Evolutionary conservation across 1,140 invertebrate species (phyloP).

Genomic region (Philotrypesis tridentata): DNA sequence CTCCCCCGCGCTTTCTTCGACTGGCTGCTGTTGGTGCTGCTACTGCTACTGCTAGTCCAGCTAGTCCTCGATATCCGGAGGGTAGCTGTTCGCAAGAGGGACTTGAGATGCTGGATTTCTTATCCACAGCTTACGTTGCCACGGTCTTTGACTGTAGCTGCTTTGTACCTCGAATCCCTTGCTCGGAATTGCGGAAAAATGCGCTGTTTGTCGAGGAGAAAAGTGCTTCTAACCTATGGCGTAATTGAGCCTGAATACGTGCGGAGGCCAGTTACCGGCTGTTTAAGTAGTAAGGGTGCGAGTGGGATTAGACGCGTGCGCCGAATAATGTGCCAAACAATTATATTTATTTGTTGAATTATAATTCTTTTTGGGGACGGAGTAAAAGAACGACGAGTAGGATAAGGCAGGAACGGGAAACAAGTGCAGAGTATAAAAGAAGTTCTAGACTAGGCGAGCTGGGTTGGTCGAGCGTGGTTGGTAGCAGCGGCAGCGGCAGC

Average conservation of each 20-base stretch:
- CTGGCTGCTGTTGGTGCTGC: no score
- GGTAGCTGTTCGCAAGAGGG: slow-evolving; percentile 43
- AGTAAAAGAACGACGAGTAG: background rate
- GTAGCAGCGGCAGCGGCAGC: background rate
- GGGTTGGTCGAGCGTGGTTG: no score
- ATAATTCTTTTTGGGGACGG: background rate
- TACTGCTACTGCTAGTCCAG: background rate
- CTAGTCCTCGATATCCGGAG: slow-evolving; percentile 69
- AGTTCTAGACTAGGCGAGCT: background rate
- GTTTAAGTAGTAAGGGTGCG: background rate
- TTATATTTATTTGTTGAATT: no score
- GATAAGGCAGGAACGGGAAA: background rate
- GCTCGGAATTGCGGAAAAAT: background rate
- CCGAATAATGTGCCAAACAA: background rate
- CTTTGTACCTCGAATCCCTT: background rate
- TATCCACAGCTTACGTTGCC: background rate
- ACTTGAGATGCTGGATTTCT: background rate
- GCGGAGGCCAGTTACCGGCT: no score
- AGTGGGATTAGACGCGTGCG: background rate
- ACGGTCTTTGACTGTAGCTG: background rate
- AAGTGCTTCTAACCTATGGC: background rate
- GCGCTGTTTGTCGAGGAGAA: background rate
- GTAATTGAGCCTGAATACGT: background rate
- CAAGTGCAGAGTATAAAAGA: slow-evolving; percentile 16
- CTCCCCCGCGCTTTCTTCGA: slow-evolving; percentile 20